Conservation (phyloP, 2,113 vertebrate genomes). For the Eulacestoma nigropectus region DNA sequence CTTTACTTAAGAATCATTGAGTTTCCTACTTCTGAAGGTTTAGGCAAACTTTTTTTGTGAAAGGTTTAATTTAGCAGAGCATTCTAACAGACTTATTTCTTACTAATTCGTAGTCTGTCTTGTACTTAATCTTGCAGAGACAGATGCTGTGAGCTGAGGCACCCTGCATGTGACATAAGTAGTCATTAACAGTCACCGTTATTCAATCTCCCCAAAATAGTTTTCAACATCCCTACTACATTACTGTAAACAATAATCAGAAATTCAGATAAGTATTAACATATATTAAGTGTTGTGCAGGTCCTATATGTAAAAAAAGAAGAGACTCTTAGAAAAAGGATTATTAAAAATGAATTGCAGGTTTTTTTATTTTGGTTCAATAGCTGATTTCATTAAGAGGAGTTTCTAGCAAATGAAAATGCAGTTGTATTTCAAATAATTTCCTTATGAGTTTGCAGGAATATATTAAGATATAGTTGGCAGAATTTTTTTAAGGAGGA, state of each 20-base stretch:
- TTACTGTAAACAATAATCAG: background rate
- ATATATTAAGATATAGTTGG: background rate
- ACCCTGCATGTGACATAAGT: background rate
- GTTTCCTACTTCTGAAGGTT: background rate
- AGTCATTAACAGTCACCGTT: background rate
- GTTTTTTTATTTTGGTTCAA: background rate
- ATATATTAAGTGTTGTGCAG: background rate
- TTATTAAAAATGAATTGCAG: background rate
- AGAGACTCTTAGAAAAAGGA: background rate
- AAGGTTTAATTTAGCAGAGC: background rate
- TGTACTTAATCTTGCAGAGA: background rate
- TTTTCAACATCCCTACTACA: background rate
- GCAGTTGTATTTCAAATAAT: background rate
- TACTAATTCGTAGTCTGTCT: background rate
- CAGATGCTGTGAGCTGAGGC: background rate
- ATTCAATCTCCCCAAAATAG: background rate
- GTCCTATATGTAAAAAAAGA: background rate
- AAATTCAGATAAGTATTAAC: background rate
- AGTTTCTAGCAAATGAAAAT: background rate
- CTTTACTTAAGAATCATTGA: background rate
- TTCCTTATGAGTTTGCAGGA: background rate
- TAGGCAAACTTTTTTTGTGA: background rate
- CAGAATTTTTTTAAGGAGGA: background rate
- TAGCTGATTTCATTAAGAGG: background rate
- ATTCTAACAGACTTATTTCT: background rate